Conservation (phyloP, 2,888 invertebrate species). For the Eurois occulta region DNA sequence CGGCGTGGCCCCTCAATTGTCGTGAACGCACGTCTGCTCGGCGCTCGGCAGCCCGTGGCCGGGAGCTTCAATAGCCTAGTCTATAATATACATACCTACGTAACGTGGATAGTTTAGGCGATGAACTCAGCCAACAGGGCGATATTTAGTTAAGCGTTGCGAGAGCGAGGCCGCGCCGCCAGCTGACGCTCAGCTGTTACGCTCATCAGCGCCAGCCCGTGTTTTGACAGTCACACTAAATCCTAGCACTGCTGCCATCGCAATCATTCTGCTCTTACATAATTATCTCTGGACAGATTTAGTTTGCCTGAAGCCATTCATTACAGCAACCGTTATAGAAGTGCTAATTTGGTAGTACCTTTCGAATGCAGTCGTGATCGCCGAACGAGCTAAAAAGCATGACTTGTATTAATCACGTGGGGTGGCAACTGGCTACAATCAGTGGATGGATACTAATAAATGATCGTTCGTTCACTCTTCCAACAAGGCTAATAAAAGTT, state of each 20-base stretch:
- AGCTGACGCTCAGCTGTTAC: slow-evolving; percentile 85
- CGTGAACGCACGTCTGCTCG: slow-evolving; percentile 74
- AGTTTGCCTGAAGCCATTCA: slow-evolving; percentile 46
- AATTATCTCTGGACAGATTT: slow-evolving; percentile 55
- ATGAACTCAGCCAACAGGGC: slow-evolving; percentile 81
- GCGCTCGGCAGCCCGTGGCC: slow-evolving; percentile 68
- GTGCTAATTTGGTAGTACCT: slow-evolving; percentile 35
- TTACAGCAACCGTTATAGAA: slow-evolving; percentile 33
- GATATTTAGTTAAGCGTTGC: slow-evolving; percentile 75
- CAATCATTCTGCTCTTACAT: slow-evolving; percentile 69
- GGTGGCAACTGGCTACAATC: slow-evolving; percentile 66
- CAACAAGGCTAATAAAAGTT: slow-evolving; percentile 71
- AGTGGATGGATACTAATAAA: slow-evolving; percentile 69
- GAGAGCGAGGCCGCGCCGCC: slow-evolving; percentile 71
- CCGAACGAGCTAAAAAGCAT: slow-evolving; percentile 44
- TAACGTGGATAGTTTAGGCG: slow-evolving; percentile 78
- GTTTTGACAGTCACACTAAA: slow-evolving; percentile 74
- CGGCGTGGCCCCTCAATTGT: slow-evolving; percentile 82
- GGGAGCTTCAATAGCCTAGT: slow-evolving; percentile 74
- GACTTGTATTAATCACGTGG: slow-evolving; percentile 46
- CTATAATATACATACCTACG: slow-evolving; percentile 66
- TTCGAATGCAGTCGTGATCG: slow-evolving; percentile 26
- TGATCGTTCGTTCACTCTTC: slow-evolving; percentile 74
- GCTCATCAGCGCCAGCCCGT: slow-evolving; percentile 77
- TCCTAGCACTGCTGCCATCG: slow-evolving; percentile 71